Evolutionary conservation across 2,797 vertebrate genomes (phyloP).

Genomic region (Melanotaenia trifasciata): DNA sequence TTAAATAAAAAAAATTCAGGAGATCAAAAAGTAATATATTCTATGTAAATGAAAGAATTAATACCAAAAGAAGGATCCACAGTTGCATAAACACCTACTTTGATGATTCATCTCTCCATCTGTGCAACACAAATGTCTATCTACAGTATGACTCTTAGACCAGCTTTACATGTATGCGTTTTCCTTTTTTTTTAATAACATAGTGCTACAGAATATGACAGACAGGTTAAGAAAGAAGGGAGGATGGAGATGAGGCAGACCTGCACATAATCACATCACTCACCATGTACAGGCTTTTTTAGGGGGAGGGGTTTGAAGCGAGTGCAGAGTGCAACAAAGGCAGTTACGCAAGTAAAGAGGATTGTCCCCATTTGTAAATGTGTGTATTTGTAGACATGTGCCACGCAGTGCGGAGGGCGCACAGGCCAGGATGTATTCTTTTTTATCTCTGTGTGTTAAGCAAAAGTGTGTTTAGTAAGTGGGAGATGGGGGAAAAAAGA

Average conservation of each 20-base stretch:
- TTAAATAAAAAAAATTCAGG: conserved; percentile 41
- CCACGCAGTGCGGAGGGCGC: conserved; percentile 21
- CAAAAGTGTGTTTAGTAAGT: conserved; percentile 25
- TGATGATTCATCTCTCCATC: conserved; percentile 63
- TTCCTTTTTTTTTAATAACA: conserved; percentile 26
- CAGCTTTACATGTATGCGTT: conserved; percentile 4
- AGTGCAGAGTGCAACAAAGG: conserved; percentile 54
- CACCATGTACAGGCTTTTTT: conserved; percentile 31
- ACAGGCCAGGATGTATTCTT: conserved; percentile 28
- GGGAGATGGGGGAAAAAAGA: conserved; percentile 8
- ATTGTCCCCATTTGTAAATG: conserved; percentile 49
- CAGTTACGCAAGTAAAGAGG: conserved; percentile 71
- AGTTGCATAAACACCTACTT: conserved; percentile 33
- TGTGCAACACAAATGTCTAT: conserved; percentile 41
- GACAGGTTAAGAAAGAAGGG: conserved; percentile 26
- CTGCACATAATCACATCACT: conserved; percentile 51
- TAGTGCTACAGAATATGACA: conserved; percentile 32
- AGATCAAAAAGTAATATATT: conserved; percentile 28
- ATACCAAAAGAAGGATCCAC: conserved; percentile 33
- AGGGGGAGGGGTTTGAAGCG: conserved; percentile 38
- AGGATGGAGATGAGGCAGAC: conserved; percentile 27
- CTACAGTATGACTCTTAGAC: conserved; percentile 10
- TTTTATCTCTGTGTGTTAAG: conserved; percentile 35
- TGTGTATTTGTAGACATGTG: conserved; percentile 35
- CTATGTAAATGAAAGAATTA: conserved; percentile 49